Evolutionary conservation across 2,888 invertebrate species (phyloP), one percentile per base, ranked within the genome.

Genomic region (Drosophila falleni): DNA sequence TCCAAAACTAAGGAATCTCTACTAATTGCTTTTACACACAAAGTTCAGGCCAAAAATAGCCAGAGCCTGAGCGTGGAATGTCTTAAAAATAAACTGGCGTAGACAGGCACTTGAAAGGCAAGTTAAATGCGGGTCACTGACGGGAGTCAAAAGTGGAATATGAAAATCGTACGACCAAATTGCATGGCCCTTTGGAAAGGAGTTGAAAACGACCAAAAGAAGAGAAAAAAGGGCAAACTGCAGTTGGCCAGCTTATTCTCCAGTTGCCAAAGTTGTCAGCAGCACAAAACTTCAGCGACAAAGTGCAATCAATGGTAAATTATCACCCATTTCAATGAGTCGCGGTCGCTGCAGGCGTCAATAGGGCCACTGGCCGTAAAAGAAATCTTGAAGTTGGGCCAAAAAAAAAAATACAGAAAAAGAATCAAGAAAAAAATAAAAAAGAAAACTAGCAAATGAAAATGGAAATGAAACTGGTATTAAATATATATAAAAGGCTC

Each of bases 291-390:
- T 89, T 86, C 73, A 78, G 87, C 89, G 88, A 86, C 89, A 78
- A 86, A 88, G 83, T 80, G 87, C 86, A 87, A 89, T 87, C 86
- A 87, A 87, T 87, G 87, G 83, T 88, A 80, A 87, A 87, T 87
- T 87, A 87, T 89, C 89, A 74, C 86, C 89, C 78, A 82, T 82
- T 89, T 88, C 88, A 87, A 86, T 88, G 83, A 86, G 73, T 74
- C 79, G 82, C 77, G 74, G 74, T 76, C 65, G 58, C 71, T 65
- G 75, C 55, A 70, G 76, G 80, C 75, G 80, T 77, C 76, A 74
- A 77, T 77, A 55, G 76, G 70, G 65, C 64, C 72, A 69, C 68
- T 78, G 77, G 64, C 76, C 76, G 47, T 44, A 59, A 55, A 64
- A 58, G 55, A 54, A 54, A 63, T 80, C 67, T 55, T 61, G 64